Conservation (phyloP, 2,797 vertebrate genomes). For the Molossus molossus region DNA sequence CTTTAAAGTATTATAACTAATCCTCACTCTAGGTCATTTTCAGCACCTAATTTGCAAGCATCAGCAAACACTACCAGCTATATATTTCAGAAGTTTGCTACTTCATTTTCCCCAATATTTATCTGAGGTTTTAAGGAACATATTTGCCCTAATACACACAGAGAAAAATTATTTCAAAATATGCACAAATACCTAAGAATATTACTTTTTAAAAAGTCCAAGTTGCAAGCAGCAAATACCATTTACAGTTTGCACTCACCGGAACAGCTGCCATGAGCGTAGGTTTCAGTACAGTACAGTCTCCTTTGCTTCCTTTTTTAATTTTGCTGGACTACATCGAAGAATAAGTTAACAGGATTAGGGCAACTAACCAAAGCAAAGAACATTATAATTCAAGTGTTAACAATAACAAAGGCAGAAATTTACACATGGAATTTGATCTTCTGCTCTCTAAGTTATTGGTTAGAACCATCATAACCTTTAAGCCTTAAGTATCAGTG, state of each 20-base stretch:
- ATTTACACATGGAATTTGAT: slow-evolving; percentile 29
- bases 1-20: neutral
- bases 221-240: neutral
- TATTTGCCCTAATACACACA: neutral
- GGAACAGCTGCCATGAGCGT: slow-evolving; percentile 98
- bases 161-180: slow-evolving; percentile 39
- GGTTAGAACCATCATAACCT: neutral
- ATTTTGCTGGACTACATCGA: slow-evolving; percentile 97
- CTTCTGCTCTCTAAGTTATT: neutral
- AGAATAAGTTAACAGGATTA: slow-evolving; percentile 67
- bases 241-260: slow-evolving; percentile 89
- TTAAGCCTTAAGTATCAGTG: neutral
- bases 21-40: slow-evolving; percentile 26
- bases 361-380: slow-evolving; percentile 24
- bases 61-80: neutral
- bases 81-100: slow-evolving; percentile 35
- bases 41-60: slow-evolving; percentile 1
- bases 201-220: slow-evolving; percentile 18
- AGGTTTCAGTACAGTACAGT: slow-evolving; percentile 95
- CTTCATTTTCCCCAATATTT: neutral
- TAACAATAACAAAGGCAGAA: slow-evolving; percentile 19
- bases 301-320: slow-evolving; percentile 98
- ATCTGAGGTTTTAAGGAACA: slow-evolving; percentile 26
- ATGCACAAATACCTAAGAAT: neutral
- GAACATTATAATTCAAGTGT: neutral